Conservation (phyloP, 2,113 vertebrate genomes). For the Serranochromis macrocephalus region DNA sequence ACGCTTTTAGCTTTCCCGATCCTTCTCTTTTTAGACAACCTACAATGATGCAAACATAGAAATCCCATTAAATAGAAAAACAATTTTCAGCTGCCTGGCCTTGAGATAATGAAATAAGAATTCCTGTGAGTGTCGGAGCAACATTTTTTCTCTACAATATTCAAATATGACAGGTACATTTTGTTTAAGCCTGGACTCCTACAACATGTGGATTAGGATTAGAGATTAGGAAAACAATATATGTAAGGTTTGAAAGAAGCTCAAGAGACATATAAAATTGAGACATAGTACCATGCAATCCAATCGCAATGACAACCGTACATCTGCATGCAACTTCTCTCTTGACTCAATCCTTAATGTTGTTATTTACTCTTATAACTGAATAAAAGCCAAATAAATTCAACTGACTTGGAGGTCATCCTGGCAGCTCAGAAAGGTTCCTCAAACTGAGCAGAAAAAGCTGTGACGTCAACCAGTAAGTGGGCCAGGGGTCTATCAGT, state of each 20-base stretch:
- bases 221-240: neutral
- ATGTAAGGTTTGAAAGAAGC: neutral
- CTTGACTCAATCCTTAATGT: neutral
- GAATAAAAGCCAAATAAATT: neutral
- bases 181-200: neutral
- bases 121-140: neutral
- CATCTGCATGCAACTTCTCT: neutral
- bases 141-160: neutral
- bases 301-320: neutral
- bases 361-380: neutral
- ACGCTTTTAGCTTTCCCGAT: neutral
- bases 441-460: neutral
- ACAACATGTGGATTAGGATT: neutral
- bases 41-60: neutral
- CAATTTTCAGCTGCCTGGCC: neutral
- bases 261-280: neutral
- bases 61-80: neutral
- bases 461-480: conserved; percentile 47
- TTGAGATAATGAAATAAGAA: neutral
- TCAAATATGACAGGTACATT: neutral
- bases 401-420: neutral
- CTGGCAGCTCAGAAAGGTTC: neutral
- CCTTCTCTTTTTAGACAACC: neutral
- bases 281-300: neutral
- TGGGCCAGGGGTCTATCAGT: conserved; percentile 63